These are phyloP conservation scores for Xenopus petersii DNA, from an alignment of 2,797 vertebrate genomes.

Conservation along the genomic window DNA sequence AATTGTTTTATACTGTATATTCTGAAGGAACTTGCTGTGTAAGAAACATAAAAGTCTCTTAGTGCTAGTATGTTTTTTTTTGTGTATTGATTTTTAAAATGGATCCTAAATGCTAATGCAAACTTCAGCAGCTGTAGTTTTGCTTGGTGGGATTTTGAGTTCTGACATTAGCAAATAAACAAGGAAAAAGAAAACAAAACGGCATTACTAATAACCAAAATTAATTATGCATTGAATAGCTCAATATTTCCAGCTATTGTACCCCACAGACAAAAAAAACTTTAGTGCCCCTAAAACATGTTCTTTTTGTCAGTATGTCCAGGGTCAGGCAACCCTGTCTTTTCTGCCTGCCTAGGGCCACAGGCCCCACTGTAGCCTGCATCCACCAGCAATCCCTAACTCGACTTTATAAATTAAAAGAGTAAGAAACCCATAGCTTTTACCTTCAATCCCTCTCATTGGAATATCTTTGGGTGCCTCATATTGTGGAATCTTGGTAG, in stretches of 20 bases:
- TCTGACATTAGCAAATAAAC: conserved; percentile 17
- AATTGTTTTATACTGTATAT: background rate
- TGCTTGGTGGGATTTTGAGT: conserved; percentile 6
- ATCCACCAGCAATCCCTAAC: no score
- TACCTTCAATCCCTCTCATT: no score
- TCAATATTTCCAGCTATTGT: background rate
- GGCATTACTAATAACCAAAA: conserved; percentile 7
- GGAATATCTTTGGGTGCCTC: no score
- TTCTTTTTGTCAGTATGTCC: no score
- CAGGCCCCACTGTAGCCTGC: no score
- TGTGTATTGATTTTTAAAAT: background rate
- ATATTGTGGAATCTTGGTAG: no score
- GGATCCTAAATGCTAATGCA: background rate
- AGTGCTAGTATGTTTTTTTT: background rate
- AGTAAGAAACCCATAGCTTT: no score
- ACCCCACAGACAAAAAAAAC: no score
- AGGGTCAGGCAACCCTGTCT: no score
- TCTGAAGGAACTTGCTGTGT: background rate
- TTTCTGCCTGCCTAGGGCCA: no score
- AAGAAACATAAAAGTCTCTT: background rate
- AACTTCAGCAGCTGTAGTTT: conserved; percentile 9
- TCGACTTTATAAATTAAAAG: no score
- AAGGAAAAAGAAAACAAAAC: background rate
- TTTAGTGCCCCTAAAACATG: no score
- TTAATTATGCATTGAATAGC: background rate